Conservation (phyloP, 2,797 vertebrate species). For the Anguilla marmorata region DNA sequence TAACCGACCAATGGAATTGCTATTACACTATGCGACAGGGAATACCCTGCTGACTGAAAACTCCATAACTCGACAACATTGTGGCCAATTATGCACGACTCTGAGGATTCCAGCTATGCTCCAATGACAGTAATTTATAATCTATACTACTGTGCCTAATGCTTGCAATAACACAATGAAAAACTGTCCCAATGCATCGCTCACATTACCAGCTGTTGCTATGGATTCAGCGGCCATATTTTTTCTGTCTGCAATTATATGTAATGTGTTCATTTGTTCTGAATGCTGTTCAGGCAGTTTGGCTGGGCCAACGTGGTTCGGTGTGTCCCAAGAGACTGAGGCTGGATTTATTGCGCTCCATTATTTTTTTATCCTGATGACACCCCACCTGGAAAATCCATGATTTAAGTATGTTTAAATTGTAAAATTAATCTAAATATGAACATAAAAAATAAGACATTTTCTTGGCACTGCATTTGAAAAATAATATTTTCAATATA, state of each 20-base stretch:
- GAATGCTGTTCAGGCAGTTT: background rate
- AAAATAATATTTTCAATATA: background rate
- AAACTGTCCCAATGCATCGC: background rate
- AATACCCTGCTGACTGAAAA: background rate
- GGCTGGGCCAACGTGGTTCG: background rate
- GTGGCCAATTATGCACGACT: background rate
- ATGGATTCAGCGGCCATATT: slow-evolving; percentile 24
- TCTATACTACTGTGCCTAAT: background rate
- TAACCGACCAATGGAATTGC: background rate
- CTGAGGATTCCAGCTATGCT: background rate
- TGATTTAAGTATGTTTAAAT: background rate
- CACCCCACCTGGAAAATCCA: background rate
- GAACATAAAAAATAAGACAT: background rate
- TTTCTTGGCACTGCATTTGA: background rate
- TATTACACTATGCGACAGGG: background rate
- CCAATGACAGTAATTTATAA: slow-evolving; percentile 4
- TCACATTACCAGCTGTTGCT: slow-evolving; percentile 25
- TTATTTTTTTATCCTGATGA: background rate
- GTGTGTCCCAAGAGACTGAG: background rate
- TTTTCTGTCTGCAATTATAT: slow-evolving; percentile 11
- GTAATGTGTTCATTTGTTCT: background rate
- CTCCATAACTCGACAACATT: background rate
- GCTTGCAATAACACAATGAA: background rate
- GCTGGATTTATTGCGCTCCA: background rate
- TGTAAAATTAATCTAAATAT: background rate